Conservation (phyloP, 2,888 invertebrate species). For the Phania funesta region DNA sequence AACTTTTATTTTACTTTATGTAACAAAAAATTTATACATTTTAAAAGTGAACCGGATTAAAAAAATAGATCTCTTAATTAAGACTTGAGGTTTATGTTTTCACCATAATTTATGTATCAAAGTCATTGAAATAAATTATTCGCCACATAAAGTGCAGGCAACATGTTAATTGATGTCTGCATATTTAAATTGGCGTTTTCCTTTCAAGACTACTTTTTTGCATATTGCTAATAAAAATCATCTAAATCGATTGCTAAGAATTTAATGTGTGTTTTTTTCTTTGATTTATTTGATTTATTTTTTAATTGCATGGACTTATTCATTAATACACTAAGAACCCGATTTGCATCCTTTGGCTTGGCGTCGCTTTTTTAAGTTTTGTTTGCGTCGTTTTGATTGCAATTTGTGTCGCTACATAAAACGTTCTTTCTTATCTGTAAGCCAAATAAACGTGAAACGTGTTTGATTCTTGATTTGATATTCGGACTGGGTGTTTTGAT, state of each 20-base stretch:
- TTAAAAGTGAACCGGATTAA: background rate
- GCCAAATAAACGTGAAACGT: too few relatives aligned
- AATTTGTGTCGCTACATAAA: too few relatives aligned
- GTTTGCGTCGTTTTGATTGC: too few relatives aligned
- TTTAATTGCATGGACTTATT: background rate
- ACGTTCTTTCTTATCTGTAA: too few relatives aligned
- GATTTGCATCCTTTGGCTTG: too few relatives aligned
- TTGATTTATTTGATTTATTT: too few relatives aligned
- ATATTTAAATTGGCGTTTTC: background rate
- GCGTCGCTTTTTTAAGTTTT: too few relatives aligned
- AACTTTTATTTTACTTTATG: background rate
- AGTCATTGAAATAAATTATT: conserved; percentile 10
- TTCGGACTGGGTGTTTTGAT: too few relatives aligned
- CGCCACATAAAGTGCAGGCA: background rate
- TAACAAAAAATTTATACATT: background rate
- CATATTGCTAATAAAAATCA: background rate
- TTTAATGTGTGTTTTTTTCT: background rate
- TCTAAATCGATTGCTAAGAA: background rate
- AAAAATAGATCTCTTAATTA: background rate
- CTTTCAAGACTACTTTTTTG: background rate
- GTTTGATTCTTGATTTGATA: too few relatives aligned
- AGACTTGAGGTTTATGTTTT: background rate
- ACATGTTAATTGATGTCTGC: conserved; percentile 1
- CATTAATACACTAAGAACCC: too few relatives aligned
- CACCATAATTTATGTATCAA: conserved; percentile 23